Evolutionary conservation across 2,888 invertebrate species (phyloP).

Genomic region (Protonemura montana): DNA sequence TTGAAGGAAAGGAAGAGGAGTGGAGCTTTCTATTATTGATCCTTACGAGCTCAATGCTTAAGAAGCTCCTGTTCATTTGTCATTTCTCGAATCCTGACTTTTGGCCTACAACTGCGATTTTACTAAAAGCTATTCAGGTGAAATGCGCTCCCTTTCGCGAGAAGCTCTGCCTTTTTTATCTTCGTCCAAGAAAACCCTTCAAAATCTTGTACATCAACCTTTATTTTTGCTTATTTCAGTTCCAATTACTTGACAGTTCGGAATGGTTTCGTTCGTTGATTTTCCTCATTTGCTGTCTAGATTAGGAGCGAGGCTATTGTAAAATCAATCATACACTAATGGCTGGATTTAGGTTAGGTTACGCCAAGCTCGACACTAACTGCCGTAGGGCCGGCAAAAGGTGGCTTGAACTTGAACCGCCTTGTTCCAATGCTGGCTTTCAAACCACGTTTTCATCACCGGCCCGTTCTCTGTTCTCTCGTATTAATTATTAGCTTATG

Average conservation of each 20-base stretch:
- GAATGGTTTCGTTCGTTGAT: not conserved
- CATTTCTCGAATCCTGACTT: not conserved
- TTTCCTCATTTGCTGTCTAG: too few species aligned
- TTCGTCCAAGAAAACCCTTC: not conserved
- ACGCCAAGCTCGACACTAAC: not conserved
- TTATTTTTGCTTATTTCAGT: not conserved
- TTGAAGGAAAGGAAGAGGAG: not conserved
- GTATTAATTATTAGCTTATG: not conserved
- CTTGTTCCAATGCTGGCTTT: too few species aligned
- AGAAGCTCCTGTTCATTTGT: not conserved
- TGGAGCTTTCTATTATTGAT: not conserved
- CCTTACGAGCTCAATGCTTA: not conserved
- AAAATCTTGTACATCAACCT: not conserved
- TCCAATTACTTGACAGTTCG: not conserved
- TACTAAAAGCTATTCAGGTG: not conserved
- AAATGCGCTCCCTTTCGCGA: not conserved
- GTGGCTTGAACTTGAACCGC: not conserved
- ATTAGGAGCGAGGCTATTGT: too few species aligned
- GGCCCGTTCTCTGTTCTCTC: not conserved
- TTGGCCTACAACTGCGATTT: not conserved
- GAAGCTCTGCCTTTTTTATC: not conserved
- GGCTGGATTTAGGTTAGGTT: too few species aligned
- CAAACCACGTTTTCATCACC: not conserved
- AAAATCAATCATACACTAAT: too few species aligned
- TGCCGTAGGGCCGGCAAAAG: not conserved